phyloP scores from a whole-genome alignment of 2,888 invertebrate genomes.

The Drosophila imparisetae region DNA sequence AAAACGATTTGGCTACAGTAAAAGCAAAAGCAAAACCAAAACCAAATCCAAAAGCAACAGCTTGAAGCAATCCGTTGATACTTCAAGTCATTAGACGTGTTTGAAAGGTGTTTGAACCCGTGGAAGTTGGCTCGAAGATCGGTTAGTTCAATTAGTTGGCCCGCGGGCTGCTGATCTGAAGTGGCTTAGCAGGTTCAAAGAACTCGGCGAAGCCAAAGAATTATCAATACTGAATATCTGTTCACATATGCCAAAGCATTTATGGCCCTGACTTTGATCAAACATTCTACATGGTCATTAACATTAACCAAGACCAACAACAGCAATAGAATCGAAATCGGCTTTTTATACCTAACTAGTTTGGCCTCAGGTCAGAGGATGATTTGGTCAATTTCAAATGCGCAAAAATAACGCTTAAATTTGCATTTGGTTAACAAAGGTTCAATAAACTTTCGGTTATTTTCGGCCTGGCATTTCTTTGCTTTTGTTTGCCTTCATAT shows the following conservation, averaged over 20 bases:
- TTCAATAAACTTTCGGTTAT: constrained; percentile 69
- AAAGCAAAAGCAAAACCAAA: neutral
- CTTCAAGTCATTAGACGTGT: constrained; percentile 71
- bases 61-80: constrained; percentile 57
- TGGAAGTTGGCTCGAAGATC: constrained; percentile 14
- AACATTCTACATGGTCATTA: constrained; percentile 50
- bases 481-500: constrained; percentile 53
- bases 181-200: constrained; percentile 60
- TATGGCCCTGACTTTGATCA: constrained; percentile 60
- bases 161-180: constrained; percentile 43
- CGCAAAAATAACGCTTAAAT: constrained; percentile 39
- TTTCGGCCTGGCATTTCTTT: constrained; percentile 1
- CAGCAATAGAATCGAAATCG: constrained; percentile 8
- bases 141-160: constrained; percentile 36
- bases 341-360: constrained; percentile 59
- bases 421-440: constrained; percentile 45
- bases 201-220: constrained; percentile 42
- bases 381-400: constrained; percentile 67
- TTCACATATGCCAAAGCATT: neutral
- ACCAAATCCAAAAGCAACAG: constrained; percentile 13
- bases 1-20: constrained; percentile 27
- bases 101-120: constrained; percentile 76
- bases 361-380: constrained; percentile 67
- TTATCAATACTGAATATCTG: constrained; percentile 43
- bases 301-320: constrained; percentile 18